Evolutionary conservation across 2,888 invertebrate species (phyloP), one percentile per base, ranked within the genome.

Genomic region (Drosophila demipolita): DNA sequence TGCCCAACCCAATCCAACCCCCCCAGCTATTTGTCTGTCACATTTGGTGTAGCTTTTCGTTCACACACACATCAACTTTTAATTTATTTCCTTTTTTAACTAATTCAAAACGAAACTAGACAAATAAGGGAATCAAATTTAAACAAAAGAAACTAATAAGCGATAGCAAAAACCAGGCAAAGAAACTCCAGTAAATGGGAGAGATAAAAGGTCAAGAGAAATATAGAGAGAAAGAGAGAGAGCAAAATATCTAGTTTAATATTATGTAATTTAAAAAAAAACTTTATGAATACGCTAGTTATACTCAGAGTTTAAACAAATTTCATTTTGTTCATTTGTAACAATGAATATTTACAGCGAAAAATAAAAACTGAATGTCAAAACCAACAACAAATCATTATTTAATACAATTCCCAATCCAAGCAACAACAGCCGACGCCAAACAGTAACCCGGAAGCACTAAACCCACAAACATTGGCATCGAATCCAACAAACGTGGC

Each of bases 261-360:
- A 87, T 82, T 85, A 89, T 87, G 87, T 87, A 89, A 89, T 87
- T 87, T 89, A 87, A 89, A 86, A 73, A 88, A 87, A 88, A 87
- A 84, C 87, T 89, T 72, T 72, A 88, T 86, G 57, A 86, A 83
- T 87, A 87, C 71, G 80, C 75, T 87, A 85, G 88, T 85, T 87
- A 81, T 87, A 87, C 81, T 84, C 83, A 69, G 74, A 74, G 61
- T 74, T 74, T 29, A 79, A 78, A 70, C 29, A 79, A 84, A 74
- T 72, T 77, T 84, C 74, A 69, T 83, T 72, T 85, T 42, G 45
- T 89, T 87, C 87, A 89, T 85, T 75, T 89, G 77, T 89, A 83
- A 72, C 73, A 77, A 87, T 87, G 87, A 87, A 84, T 73, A 80
- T 75, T 74, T 77, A 81, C 87, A 84, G 82, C 80, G 80, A 81